Evolutionary conservation across 2,888 invertebrate species (phyloP).

Genomic region (Noctua fimbriata): DNA sequence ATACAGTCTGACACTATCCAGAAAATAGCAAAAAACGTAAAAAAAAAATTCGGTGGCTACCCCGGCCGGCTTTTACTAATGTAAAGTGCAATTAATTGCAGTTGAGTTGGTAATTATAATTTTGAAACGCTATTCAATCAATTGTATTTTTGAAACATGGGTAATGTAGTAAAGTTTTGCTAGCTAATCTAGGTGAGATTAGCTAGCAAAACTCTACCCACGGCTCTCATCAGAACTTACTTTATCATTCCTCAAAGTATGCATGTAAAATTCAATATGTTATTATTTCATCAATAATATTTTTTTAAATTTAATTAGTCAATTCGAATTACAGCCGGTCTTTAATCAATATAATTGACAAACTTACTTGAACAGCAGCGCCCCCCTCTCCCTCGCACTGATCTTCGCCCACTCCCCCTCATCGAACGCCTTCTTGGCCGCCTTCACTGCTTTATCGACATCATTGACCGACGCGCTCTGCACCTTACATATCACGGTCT

Average conservation of each 20-base stretch:
- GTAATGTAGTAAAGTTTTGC: too few species aligned
- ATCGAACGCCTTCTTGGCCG: conserved; percentile 96
- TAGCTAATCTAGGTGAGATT: too few species aligned
- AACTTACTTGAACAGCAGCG: conserved; percentile 93
- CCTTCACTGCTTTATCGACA: conserved; percentile 96
- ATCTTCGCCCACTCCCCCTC: conserved; percentile 98
- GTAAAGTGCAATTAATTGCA: too few species aligned
- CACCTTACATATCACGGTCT: conserved; percentile 94
- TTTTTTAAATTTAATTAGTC: too few species aligned
- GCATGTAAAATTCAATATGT: conserved; percentile 22
- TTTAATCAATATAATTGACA: too few species aligned
- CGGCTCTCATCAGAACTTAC: conserved; percentile 11
- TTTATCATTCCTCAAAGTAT: background rate
- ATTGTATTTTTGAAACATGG: background rate
- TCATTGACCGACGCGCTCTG: conserved; percentile 94
- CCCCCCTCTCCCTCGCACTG: conserved; percentile 97
- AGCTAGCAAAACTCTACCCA: background rate
- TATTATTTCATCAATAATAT: background rate
- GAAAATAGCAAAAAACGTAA: too few species aligned
- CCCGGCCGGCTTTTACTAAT: too few species aligned
- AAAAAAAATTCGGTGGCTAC: too few species aligned
- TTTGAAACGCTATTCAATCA: background rate
- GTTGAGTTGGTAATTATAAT: background rate
- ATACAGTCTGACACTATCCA: too few species aligned
- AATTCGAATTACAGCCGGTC: too few species aligned